Percentiles rank a stretch among this genome's conserved stretches.
phyloP scores from a whole-genome alignment of 2,797 vertebrate species.

The Hybognathus amarus region DNA sequence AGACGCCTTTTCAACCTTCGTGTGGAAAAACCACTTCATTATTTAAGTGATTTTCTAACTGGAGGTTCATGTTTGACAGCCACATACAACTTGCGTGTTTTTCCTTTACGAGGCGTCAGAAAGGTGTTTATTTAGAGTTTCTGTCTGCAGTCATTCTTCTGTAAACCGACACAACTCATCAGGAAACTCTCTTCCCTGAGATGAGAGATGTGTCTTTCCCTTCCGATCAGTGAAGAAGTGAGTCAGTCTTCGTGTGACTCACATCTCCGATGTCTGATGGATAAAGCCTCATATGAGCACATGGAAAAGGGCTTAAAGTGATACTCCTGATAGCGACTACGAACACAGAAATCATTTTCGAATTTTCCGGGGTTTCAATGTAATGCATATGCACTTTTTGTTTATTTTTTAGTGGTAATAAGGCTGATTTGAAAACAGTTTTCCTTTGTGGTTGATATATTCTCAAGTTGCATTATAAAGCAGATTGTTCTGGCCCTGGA shows the following conservation, averaged over 20 bases:
- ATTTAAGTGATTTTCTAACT: conserved; percentile 67
- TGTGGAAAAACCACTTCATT: conserved; percentile 18
- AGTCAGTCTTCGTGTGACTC: not conserved
- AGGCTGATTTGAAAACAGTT: not conserved
- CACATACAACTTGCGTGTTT: conserved; percentile 69
- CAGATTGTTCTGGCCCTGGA: not conserved
- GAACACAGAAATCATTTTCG: not conserved
- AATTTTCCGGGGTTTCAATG: not conserved
- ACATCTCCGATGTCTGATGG: not conserved
- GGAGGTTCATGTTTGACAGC: conserved; percentile 69
- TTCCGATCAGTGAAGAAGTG: not conserved
- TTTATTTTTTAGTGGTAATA: not conserved
- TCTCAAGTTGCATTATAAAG: not conserved
- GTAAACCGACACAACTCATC: conserved; percentile 70
- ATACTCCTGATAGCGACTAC: not conserved
- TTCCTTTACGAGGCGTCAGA: conserved; percentile 65
- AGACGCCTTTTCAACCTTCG: not conserved
- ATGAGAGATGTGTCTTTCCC: conserved; percentile 56
- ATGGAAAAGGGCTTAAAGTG: not conserved
- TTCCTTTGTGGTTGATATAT: not conserved
- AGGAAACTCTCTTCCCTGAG: conserved; percentile 68
- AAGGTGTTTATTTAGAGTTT: conserved; percentile 72
- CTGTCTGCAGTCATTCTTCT: conserved; percentile 41
- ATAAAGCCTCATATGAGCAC: not conserved
- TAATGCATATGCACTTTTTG: not conserved